Conservation (phyloP, 2,113 vertebrate species). For the Scomber scombrus region DNA sequence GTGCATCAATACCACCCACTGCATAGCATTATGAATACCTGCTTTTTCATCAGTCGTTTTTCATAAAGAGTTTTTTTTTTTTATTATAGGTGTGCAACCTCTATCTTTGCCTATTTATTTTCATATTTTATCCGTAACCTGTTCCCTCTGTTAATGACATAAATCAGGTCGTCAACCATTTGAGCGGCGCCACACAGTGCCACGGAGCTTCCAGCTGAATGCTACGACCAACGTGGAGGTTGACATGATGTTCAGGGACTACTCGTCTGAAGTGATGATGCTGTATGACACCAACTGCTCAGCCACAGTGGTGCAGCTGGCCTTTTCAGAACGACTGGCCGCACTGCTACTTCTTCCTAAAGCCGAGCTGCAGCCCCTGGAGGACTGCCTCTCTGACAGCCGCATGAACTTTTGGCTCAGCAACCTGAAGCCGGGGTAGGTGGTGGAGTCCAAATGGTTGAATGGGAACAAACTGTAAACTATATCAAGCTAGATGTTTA, state of each 20-base stretch:
- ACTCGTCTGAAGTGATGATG: slow-evolving; percentile 47
- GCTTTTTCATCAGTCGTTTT: slow-evolving; percentile 16
- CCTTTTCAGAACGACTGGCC: slow-evolving; percentile 19
- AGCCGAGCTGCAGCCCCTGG: slow-evolving; percentile 33
- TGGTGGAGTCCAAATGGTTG: neutral
- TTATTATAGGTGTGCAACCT: neutral
- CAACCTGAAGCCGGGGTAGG: slow-evolving; percentile 39
- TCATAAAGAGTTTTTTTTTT: neutral
- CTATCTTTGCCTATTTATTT: neutral
- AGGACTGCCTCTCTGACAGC: slow-evolving; percentile 25
- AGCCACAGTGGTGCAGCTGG: slow-evolving; percentile 15
- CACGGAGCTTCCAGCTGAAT: slow-evolving; percentile 33
- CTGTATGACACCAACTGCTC: slow-evolving; percentile 57
- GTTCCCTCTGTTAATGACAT: slow-evolving; percentile 12
- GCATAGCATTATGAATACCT: neutral
- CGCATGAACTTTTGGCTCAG: slow-evolving; percentile 37
- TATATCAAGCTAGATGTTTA: neutral
- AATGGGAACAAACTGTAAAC: neutral
- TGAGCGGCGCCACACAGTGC: slow-evolving; percentile 24
- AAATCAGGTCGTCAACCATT: slow-evolving; percentile 46
- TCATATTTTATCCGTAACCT: slow-evolving; percentile 19
- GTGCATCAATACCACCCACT: neutral
- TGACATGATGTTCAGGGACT: slow-evolving; percentile 37
- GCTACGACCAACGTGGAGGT: slow-evolving; percentile 24
- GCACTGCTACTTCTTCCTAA: slow-evolving; percentile 46